Evolutionary conservation across 2,888 invertebrate species (phyloP).

Genomic region (Myopa testacea): DNA sequence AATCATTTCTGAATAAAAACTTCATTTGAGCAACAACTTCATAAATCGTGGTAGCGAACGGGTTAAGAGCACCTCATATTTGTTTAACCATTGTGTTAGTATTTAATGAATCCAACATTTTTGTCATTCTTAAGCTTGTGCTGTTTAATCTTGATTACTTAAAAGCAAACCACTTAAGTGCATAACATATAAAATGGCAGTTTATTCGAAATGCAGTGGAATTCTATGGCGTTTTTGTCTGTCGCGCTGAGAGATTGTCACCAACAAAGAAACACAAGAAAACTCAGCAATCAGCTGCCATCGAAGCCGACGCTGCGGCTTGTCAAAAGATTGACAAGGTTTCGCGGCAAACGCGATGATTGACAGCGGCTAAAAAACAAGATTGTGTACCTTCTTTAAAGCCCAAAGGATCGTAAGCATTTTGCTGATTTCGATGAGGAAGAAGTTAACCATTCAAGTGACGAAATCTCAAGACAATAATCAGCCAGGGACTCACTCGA

Average conservation of each 20-base stretch:
- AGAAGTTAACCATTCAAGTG: conserved; percentile 7
- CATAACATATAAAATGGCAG: conserved; percentile 1
- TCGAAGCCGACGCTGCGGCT: not conserved
- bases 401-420: not conserved
- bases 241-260: conserved; percentile 11
- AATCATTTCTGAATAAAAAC: too few relatives aligned
- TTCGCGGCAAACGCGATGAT: not conserved
- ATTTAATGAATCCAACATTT: too few relatives aligned
- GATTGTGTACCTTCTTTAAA: not conserved
- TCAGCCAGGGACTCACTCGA: conserved; percentile 27
- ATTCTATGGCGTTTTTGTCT: conserved; percentile 8
- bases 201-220: conserved; percentile 23
- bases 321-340: conserved; percentile 26
- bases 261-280: conserved; percentile 2
- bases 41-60: too few relatives aligned
- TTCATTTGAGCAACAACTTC: too few relatives aligned
- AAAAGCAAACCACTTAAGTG: conserved; percentile 22
- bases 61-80: too few relatives aligned
- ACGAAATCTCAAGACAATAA: conserved; percentile 7
- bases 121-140: too few relatives aligned
- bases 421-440: not conserved
- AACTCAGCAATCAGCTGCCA: not conserved
- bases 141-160: too few relatives aligned
- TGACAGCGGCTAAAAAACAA: not conserved
- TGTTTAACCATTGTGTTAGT: too few relatives aligned